These are phyloP conservation scores for Mystacides longicornis DNA, from an alignment of 2,888 invertebrate species.

Conservation along the genomic window DNA sequence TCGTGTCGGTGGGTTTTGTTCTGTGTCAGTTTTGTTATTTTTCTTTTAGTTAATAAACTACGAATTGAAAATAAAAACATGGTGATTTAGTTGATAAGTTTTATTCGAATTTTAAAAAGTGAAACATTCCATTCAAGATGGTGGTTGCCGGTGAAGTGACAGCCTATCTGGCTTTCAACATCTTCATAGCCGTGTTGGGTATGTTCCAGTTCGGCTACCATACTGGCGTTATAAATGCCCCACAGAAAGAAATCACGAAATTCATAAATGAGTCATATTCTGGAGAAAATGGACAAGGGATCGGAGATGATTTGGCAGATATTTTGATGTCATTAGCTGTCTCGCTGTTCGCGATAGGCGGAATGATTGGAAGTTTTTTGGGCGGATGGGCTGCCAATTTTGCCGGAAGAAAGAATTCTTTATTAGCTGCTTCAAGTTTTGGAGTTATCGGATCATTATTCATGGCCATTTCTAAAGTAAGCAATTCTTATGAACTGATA, in stretches of 20 bases:
- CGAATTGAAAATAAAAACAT: background rate
- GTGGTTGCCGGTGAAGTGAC: constrained; percentile 42
- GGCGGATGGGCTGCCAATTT: constrained; percentile 67
- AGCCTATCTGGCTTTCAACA: constrained; percentile 55
- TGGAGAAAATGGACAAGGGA: constrained; percentile 35
- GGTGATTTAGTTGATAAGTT: background rate
- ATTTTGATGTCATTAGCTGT: constrained; percentile 60
- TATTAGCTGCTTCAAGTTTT: constrained; percentile 55
- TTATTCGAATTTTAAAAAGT: background rate
- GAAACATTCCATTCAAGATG: background rate
- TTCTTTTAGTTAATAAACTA: background rate
- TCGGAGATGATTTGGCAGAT: constrained; percentile 36
- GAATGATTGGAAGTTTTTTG: constrained; percentile 68
- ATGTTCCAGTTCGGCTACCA: constrained; percentile 68
- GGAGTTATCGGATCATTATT: constrained; percentile 58
- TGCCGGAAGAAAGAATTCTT: constrained; percentile 60
- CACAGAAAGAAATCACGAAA: constrained; percentile 53
- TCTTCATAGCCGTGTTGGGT: constrained; percentile 58
- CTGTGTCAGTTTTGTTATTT: background rate
- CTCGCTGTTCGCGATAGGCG: constrained; percentile 70
- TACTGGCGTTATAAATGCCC: constrained; percentile 64
- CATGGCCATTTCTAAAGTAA: constrained; percentile 59
- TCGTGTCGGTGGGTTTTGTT: background rate
- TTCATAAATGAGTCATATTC: constrained; percentile 52
- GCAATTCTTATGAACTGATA: constrained; percentile 60